A percentile compares a stretch with the other conserved stretches of the same genome.
Evolutionary conservation across 2,888 invertebrate genomes (phyloP).

Genomic region (Galeruca laticollis): DNA sequence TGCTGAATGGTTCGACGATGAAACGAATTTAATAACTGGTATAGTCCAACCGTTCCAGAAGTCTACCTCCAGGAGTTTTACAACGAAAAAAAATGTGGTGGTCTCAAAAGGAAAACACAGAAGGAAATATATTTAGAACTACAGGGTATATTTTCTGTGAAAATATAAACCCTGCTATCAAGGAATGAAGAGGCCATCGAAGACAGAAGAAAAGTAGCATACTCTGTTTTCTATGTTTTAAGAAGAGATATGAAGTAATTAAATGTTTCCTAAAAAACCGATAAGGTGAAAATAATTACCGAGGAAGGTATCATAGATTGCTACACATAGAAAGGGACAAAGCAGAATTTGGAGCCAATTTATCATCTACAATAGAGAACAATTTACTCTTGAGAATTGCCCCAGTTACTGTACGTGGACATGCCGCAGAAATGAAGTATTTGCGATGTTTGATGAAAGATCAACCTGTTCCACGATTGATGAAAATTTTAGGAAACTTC

Average conservation of each 20-base stretch:
- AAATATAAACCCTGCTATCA: too few relatives aligned
- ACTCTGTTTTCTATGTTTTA: slow-evolving; percentile 1
- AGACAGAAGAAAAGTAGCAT: not conserved
- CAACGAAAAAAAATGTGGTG: slow-evolving; percentile 17
- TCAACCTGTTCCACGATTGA: slow-evolving; percentile 16
- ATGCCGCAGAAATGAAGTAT: too few relatives aligned
- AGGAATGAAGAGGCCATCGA: too few relatives aligned
- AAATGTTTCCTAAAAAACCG: too few relatives aligned
- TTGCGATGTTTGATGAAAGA: too few relatives aligned
- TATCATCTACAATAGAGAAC: too few relatives aligned
- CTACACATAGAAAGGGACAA: not conserved
- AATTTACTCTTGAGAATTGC: too few relatives aligned
- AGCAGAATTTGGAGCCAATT: not conserved
- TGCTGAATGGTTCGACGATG: too few relatives aligned
- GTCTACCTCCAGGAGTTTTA: not conserved
- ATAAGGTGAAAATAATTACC: not conserved
- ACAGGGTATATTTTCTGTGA: slow-evolving; percentile 8
- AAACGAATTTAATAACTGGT: not conserved
- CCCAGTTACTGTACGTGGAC: too few relatives aligned
- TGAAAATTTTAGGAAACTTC: too few relatives aligned
- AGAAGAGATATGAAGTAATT: not conserved
- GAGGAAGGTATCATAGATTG: too few relatives aligned
- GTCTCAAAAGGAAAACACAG: not conserved
- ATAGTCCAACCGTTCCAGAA: slow-evolving; percentile 20
- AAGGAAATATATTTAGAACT: too few relatives aligned